Evolutionary conservation across 2,888 invertebrate species (phyloP).

Genomic region (Pandemis heparana): DNA sequence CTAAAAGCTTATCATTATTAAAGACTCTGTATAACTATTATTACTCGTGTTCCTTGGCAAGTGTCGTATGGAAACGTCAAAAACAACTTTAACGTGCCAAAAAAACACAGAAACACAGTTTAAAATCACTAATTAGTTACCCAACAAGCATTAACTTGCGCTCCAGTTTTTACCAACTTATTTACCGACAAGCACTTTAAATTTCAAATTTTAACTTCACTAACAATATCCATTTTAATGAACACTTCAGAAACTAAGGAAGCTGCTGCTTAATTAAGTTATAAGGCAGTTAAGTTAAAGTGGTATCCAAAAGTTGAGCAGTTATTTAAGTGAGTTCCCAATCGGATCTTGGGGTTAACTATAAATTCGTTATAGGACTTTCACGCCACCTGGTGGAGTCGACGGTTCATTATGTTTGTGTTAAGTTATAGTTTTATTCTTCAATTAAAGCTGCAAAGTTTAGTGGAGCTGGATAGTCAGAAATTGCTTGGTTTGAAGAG

Average conservation of each 20-base stretch:
- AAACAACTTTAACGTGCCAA: conserved; percentile 28
- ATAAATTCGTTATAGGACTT: conserved; percentile 11
- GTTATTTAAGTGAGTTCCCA: conserved; percentile 46
- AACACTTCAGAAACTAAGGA: conserved; percentile 49
- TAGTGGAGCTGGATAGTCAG: neutral
- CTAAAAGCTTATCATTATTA: no score
- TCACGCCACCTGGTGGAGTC: neutral
- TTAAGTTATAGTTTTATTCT: neutral
- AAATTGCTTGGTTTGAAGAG: neutral
- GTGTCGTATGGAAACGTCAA: neutral
- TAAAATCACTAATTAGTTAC: conserved; percentile 24
- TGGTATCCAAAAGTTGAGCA: conserved; percentile 45
- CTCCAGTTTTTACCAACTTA: conserved; percentile 26
- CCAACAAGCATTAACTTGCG: neutral
- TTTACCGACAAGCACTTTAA: conserved; percentile 30
- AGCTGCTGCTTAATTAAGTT: conserved; percentile 46
- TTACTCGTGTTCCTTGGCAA: neutral
- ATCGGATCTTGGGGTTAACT: conserved; percentile 16
- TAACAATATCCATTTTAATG: conserved; percentile 51
- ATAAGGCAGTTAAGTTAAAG: conserved; percentile 44
- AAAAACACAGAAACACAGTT: conserved; percentile 18
- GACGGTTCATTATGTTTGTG: conserved; percentile 7
- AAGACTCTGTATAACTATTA: no score
- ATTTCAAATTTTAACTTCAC: conserved; percentile 38
- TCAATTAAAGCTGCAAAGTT: neutral